Conservation (phyloP, 2,888 invertebrate genomes). For the Galeopsomyia nigrocyanea region DNA sequence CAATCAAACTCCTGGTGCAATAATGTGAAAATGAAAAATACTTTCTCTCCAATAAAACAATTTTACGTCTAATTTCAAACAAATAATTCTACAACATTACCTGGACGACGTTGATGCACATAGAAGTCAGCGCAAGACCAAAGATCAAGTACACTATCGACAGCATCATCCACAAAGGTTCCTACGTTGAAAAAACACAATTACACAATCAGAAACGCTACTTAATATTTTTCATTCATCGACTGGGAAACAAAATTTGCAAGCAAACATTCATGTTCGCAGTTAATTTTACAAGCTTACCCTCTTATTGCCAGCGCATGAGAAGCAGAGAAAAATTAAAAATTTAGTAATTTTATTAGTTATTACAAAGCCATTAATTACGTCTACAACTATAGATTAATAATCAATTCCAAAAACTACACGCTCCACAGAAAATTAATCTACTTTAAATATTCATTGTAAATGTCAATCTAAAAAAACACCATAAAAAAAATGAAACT, state of each 20-base stretch:
- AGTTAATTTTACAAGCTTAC: constrained; percentile 56
- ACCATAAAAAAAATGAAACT: constrained; percentile 22
- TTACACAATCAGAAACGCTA: constrained; percentile 30
- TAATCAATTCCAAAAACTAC: too few species aligned
- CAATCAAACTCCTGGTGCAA: too few species aligned
- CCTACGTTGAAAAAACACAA: constrained; percentile 69
- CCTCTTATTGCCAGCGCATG: constrained; percentile 65
- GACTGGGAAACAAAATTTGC: not conserved
- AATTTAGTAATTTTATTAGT: not conserved
- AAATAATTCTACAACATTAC: too few species aligned
- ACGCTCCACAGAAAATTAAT: too few species aligned
- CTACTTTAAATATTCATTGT: not conserved
- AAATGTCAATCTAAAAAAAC: not conserved
- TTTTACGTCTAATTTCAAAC: too few species aligned
- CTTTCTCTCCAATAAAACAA: too few species aligned
- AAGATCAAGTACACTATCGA: constrained; percentile 94
- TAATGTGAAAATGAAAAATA: too few species aligned
- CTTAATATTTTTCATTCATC: not conserved
- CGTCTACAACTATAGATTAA: too few species aligned
- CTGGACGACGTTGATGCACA: constrained; percentile 98
- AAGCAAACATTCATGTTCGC: not conserved
- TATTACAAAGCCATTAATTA: too few species aligned
- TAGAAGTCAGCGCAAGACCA: constrained; percentile 94
- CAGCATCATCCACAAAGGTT: constrained; percentile 90
- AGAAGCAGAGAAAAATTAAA: constrained; percentile 53